These are phyloP conservation scores for Euwallacea similis DNA, from an alignment of 1,140 invertebrate genomes.

Conservation along the genomic window DNA sequence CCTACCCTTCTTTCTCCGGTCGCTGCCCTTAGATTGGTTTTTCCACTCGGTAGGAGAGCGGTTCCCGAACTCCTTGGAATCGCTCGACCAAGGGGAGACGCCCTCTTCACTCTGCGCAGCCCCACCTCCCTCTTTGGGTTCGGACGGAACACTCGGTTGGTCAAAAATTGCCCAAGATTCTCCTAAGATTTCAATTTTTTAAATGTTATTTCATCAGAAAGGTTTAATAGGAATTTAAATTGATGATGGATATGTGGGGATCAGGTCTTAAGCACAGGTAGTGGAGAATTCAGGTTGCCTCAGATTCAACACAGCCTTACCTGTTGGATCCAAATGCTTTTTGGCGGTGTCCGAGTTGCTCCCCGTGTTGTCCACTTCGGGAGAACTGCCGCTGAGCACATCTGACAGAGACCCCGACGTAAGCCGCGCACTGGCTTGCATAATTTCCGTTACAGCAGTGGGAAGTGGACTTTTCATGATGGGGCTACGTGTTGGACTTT, in stretches of 20 bases:
- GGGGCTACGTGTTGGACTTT: slow-evolving; percentile 41
- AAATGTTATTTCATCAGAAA: background rate
- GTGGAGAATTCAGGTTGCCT: too few relatives aligned
- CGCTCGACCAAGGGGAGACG: slow-evolving; percentile 74
- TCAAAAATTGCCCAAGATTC: slow-evolving; percentile 54
- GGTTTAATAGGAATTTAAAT: too few relatives aligned
- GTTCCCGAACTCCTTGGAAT: slow-evolving; percentile 67
- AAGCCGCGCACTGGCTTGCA: slow-evolving; percentile 50
- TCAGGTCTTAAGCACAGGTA: too few relatives aligned
- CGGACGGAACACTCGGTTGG: slow-evolving; percentile 43
- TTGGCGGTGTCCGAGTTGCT: slow-evolving; percentile 48
- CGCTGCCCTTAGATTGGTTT: slow-evolving; percentile 54
- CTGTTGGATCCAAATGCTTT: slow-evolving; percentile 46
- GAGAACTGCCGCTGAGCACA: slow-evolving; percentile 62
- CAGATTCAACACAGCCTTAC: slow-evolving; percentile 29
- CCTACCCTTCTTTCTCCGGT: slow-evolving; percentile 54
- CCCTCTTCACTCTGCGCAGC: slow-evolving; percentile 57
- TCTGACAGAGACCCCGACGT: slow-evolving; percentile 63
- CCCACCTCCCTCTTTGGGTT: slow-evolving; percentile 48
- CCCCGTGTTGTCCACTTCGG: slow-evolving; percentile 60
- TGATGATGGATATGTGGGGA: too few relatives aligned
- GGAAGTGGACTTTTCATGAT: slow-evolving; percentile 52
- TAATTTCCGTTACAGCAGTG: slow-evolving; percentile 49
- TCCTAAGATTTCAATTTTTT: slow-evolving; percentile 25
- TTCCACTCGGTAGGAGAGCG: slow-evolving; percentile 56